Conservation (phyloP, 2,797 vertebrate genomes). For the Cetoscarus ocellatus region DNA sequence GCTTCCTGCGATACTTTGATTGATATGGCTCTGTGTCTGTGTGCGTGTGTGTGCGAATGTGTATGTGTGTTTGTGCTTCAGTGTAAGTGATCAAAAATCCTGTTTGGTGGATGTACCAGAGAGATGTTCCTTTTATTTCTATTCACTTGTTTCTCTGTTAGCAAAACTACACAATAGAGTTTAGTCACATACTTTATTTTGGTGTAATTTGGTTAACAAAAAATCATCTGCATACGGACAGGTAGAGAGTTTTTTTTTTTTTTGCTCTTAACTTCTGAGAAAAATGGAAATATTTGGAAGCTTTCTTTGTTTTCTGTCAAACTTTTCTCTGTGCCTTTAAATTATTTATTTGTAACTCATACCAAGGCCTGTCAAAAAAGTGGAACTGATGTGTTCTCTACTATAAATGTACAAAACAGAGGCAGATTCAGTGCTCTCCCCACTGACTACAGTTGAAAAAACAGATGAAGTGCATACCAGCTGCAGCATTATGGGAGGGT, state of each 20-base stretch:
- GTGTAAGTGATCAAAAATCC: conserved; percentile 23
- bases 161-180: conserved; percentile 4
- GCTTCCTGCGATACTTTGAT: conserved; percentile 64
- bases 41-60: conserved; percentile 6
- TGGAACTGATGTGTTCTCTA: too few relatives aligned
- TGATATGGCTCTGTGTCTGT: conserved; percentile 36
- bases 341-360: not conserved
- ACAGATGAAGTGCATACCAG: not conserved
- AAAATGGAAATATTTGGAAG: too few relatives aligned
- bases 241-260: too few relatives aligned
- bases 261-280: too few relatives aligned
- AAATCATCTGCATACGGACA: too few relatives aligned
- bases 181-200: not conserved
- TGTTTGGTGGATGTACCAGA: conserved; percentile 40
- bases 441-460: not conserved
- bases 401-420: too few relatives aligned
- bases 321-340: not conserved
- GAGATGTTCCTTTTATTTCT: conserved; percentile 15
- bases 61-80: conserved; percentile 21
- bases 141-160: conserved; percentile 25
- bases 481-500: too few relatives aligned
- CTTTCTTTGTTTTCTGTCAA: not conserved
- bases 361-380: conserved; percentile 4
- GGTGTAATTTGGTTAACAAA: conserved; percentile 7
- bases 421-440: not conserved